These are phyloP conservation scores for Bubo bubo DNA, from an alignment of 2,113 vertebrate species.

Conservation along the genomic window DNA sequence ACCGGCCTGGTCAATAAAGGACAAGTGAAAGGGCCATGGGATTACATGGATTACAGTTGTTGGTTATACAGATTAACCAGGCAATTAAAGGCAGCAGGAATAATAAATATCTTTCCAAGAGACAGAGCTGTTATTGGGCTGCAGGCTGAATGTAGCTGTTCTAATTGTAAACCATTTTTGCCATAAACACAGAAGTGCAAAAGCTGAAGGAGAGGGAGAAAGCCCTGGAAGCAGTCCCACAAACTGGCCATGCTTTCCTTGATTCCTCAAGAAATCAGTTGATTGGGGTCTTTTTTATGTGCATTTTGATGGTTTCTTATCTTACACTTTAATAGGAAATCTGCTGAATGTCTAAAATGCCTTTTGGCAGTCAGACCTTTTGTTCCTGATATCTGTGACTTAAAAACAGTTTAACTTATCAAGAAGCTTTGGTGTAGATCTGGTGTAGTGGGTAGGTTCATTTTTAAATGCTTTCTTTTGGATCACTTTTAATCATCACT, in stretches of 20 bases:
- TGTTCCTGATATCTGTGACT: neutral
- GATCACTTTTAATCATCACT: constrained; percentile 59
- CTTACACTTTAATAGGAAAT: constrained; percentile 41
- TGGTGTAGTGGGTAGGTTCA: neutral
- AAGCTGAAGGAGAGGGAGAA: neutral
- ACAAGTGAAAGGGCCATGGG: neutral
- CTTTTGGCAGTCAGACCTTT: constrained; percentile 55
- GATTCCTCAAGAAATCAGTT: neutral
- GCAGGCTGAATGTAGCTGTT: neutral
- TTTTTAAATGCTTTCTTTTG: constrained; percentile 50
- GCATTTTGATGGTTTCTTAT: constrained; percentile 46
- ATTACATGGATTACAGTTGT: constrained; percentile 7
- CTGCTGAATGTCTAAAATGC: constrained; percentile 53
- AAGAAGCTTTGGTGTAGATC: constrained; percentile 41
- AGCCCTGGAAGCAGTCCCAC: neutral
- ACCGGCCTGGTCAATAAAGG: neutral
- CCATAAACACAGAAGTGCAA: neutral
- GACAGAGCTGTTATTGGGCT: neutral
- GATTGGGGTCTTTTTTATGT: neutral
- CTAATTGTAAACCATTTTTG: neutral
- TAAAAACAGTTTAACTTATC: constrained; percentile 47
- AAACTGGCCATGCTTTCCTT: neutral
- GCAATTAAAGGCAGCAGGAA: constrained; percentile 16
- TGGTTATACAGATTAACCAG: neutral
- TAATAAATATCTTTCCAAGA: neutral